Evolutionary conservation across 2,797 vertebrate species (phyloP), one percentile per base, ranked within the genome.

Genomic region (Centropyge bicolor): DNA sequence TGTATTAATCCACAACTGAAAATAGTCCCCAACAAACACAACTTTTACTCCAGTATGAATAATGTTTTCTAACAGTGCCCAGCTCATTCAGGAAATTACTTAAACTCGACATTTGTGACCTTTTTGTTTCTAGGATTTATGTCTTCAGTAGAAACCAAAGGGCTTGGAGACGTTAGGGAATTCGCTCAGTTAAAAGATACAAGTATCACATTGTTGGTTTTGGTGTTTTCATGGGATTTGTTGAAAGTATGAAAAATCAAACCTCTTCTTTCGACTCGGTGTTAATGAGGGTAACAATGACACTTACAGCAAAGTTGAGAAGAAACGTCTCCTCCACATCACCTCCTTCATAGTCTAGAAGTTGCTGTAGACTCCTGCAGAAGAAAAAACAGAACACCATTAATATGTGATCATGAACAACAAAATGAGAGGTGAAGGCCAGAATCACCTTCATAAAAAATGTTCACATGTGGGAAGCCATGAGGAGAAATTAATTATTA

Each of bases 301-400:
- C 9, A 76, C 96, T 96, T 93, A 99, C 98, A 64, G 97, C 96
- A 89, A 99, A 99, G 91, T 95, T 98, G 86, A 99, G 97, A 89
- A 98, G 97, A 94, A 99, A 99, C 0, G 86, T 94, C 48, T 99
- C 98, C 91, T 99, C 97, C 17, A 99, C 88, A 43, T 99, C 97
- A 52, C 95, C 94, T 5, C 95, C 97, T 0, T 97, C 95, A 60
- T 98, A 97, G 92, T 98, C 98, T 69, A 99, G 82, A 87, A 99
- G 97, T 60, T 99, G 96, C 70, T 99, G 97, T 68, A 99, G 95
- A 94, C 98, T 98, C 95, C 98, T 99, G 75, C 51, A 90, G 73
- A 49, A 19, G 80, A 65, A 63, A 2, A 62, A 74, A 63, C 9
- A 16, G 24, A 70, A 40, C 10, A 17, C 20, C 17, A 17, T 31